These are phyloP conservation scores for Enteromius paludinosus DNA, from an alignment of 2,797 vertebrate genomes.

Conservation along the genomic window DNA sequence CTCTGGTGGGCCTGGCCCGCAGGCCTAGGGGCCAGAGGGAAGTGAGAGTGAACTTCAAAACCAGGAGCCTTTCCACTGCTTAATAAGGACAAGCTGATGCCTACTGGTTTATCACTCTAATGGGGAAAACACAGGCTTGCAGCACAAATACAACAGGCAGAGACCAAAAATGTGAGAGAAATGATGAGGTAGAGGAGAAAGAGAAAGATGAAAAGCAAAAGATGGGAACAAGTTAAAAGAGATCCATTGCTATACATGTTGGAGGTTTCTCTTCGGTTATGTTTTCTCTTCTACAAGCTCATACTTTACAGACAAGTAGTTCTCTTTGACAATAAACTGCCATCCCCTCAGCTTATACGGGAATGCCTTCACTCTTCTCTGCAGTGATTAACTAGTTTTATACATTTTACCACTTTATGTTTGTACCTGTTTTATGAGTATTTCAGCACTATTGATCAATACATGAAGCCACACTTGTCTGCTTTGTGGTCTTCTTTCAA, in stretches of 20 bases:
- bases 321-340: background rate
- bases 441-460: constrained; percentile 11
- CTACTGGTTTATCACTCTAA: constrained; percentile 62
- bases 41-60: constrained; percentile 57
- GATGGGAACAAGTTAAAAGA: background rate
- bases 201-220: background rate
- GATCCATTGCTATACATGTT: background rate
- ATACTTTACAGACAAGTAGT: constrained; percentile 4
- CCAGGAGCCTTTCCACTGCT: constrained; percentile 38
- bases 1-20: constrained; percentile 57
- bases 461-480: background rate
- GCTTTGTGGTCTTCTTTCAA: background rate
- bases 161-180: constrained; percentile 5
- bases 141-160: constrained; percentile 38
- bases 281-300: background rate
- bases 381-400: background rate
- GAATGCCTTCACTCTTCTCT: background rate
- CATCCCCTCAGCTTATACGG: background rate
- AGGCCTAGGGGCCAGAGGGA: constrained; percentile 53
- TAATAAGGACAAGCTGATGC: constrained; percentile 59
- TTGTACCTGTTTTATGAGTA: background rate
- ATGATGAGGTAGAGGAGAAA: constrained; percentile 41
- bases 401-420: constrained; percentile 14
- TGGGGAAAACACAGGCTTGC: constrained; percentile 39
- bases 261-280: background rate